A percentile compares a stretch with the other conserved stretches of the same genome.
phyloP scores from a whole-genome alignment of 2,888 invertebrate species.

The Reticulitermes lucifugus region DNA sequence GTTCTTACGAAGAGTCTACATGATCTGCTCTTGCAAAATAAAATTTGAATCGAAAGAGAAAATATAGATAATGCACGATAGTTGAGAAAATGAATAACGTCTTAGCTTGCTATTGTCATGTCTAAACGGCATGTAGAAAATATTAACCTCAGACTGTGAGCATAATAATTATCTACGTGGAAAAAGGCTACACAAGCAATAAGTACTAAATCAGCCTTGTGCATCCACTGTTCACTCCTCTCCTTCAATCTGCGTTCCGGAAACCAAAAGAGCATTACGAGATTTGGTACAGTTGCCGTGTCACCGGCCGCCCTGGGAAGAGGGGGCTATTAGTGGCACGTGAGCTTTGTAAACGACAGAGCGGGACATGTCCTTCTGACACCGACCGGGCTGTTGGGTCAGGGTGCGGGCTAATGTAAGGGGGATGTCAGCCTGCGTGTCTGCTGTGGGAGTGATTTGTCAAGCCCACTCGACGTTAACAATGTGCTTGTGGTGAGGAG shows the following conservation, averaged over 20 bases:
- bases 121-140: no score
- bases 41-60: no score
- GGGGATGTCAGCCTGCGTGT: not conserved
- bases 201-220: not conserved
- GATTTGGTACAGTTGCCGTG: not conserved
- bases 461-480: constrained; percentile 42
- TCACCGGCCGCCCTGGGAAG: not conserved
- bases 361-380: not conserved
- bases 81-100: no score
- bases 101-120: no score
- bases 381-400: constrained; percentile 6
- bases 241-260: not conserved
- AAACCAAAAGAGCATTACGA: constrained; percentile 1
- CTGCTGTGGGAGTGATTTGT: constrained; percentile 39
- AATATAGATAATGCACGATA: no score
- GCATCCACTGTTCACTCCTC: not conserved
- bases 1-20: no score
- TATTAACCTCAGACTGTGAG: no score
- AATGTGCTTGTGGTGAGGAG: constrained; percentile 22
- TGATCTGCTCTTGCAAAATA: no score
- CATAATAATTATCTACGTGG: no score
- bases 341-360: constrained; percentile 12
- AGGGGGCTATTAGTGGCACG: constrained; percentile 26
- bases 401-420: constrained; percentile 2
- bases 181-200: no score